Conservation (phyloP, 2,113 vertebrate genomes). For the Corythornis cristatus region DNA sequence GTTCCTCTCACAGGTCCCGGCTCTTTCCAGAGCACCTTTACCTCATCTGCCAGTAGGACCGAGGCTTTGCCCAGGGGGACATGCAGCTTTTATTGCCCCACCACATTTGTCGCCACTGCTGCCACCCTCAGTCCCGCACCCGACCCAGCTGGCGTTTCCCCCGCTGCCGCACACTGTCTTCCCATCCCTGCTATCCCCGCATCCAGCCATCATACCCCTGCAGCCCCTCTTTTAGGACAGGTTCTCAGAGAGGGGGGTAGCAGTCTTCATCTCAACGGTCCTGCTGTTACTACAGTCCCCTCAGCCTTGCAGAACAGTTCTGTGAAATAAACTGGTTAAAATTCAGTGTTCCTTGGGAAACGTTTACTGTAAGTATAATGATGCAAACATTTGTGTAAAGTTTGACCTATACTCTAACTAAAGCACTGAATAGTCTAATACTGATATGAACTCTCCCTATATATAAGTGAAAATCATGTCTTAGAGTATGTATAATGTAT, state of each 20-base stretch:
- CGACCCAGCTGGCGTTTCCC: slow-evolving; percentile 76
- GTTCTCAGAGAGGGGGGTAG: not conserved
- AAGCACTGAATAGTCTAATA: slow-evolving; percentile 75
- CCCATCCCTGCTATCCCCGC: slow-evolving; percentile 77
- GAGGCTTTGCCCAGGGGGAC: slow-evolving; percentile 69
- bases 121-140: slow-evolving; percentile 74
- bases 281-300: not conserved
- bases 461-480: slow-evolving; percentile 66
- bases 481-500: slow-evolving; percentile 80
- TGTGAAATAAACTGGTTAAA: not conserved
- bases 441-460: slow-evolving; percentile 54
- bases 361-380: slow-evolving; percentile 64
- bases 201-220: slow-evolving; percentile 80
- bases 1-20: slow-evolving; percentile 78
- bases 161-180: slow-evolving; percentile 78
- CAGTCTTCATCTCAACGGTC: not conserved
- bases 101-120: slow-evolving; percentile 79
- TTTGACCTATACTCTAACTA: slow-evolving; percentile 62
- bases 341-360: not conserved
- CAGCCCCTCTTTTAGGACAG: slow-evolving; percentile 82
- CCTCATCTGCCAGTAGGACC: slow-evolving; percentile 75
- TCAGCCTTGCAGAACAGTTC: not conserved
- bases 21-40: slow-evolving; percentile 77
- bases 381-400: slow-evolving; percentile 61
- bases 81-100: slow-evolving; percentile 68